Evolutionary conservation across 2,113 vertebrate species (phyloP).

Genomic region (Menidia beryllina): DNA sequence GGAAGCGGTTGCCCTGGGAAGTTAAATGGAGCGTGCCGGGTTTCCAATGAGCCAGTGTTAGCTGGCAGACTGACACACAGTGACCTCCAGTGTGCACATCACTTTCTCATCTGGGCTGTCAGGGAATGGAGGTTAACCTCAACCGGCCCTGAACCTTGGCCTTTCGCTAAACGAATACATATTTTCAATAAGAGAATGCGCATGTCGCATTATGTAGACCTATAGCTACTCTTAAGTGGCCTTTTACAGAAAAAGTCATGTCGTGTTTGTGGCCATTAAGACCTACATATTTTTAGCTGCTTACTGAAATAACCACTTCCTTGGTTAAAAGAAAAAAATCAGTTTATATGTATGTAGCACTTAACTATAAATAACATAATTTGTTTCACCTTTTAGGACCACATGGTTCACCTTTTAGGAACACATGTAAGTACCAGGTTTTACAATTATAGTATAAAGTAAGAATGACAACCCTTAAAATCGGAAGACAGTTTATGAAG

Average conservation of each 20-base stretch:
- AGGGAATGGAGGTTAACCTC: conserved; percentile 68
- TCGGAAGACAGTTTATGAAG: no score
- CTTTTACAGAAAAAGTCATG: conserved; percentile 19
- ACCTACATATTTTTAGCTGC: conserved; percentile 11
- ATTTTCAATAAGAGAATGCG: conserved; percentile 55
- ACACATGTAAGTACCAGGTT: background rate
- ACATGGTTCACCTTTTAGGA: no score
- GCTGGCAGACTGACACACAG: conserved; percentile 60
- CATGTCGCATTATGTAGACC: conserved; percentile 17
- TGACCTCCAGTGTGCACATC: conserved; percentile 66
- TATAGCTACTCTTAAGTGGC: background rate
- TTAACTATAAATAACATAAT: background rate
- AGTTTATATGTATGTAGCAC: background rate
- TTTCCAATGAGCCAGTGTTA: conserved; percentile 71
- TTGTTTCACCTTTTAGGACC: no score
- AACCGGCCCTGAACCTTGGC: conserved; percentile 64
- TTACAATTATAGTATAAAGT: no score
- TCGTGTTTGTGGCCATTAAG: conserved; percentile 41
- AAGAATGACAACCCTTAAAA: no score
- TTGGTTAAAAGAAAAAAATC: background rate
- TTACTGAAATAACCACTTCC: background rate
- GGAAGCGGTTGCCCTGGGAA: conserved; percentile 55
- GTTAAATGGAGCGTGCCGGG: conserved; percentile 74
- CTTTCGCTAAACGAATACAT: conserved; percentile 62
- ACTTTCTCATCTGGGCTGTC: conserved; percentile 71